Base-by-base conservation (phyloP, 2,113 vertebrate genomes). In the Dinomys branickii region DNA sequence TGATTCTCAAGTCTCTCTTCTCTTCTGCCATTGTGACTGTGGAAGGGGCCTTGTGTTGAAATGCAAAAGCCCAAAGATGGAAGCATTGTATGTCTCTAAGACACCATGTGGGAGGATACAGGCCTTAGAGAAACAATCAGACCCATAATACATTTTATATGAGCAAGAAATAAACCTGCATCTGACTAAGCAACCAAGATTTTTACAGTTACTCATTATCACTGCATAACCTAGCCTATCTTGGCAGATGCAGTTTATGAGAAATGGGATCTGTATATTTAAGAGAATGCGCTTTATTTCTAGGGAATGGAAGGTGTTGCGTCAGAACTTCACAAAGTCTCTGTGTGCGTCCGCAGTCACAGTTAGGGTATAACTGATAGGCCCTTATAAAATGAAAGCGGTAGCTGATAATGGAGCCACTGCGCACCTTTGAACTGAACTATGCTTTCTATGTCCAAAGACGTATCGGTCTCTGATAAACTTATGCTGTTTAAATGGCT, bases 341-440 rank as follows among this genome's bases (percentile, higher is more conserved):
- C 77, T 85, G 41, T 82, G 22, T 69, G 67, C 67, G 52, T 47
- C 89, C 41, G 12, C 56, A 69, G 10, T 84, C 56, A 78, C 69
- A 90, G 61, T 73, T 88, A 85, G 56, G 44, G 75, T 71, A 80
- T 92, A n/a, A n/a, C 85, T 61, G n/a, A n/a, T 59, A 94, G 28
- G n/a, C 47, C 35, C 93, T 90, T 77, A 26, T 44, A 56, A 92
- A 88, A 94, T 78, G 41, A 94, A 96, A 92, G 24, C 77, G 4
- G 38, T 85, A 85, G 52, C 24, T 58, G 65, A 78, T 91, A 90
- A 92, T 56, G 91, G 71, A 95, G 44, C 19, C 85, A 69, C 67
- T 94, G 85, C 54, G 35, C 22, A 95, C 85, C 67, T 94, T 86
- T 92, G n/a, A 91, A 35, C 35, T 78, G 54, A 95, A 88, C 30